Conservation (phyloP, 1,140 invertebrate genomes). For the Zaprionus inermis region DNA sequence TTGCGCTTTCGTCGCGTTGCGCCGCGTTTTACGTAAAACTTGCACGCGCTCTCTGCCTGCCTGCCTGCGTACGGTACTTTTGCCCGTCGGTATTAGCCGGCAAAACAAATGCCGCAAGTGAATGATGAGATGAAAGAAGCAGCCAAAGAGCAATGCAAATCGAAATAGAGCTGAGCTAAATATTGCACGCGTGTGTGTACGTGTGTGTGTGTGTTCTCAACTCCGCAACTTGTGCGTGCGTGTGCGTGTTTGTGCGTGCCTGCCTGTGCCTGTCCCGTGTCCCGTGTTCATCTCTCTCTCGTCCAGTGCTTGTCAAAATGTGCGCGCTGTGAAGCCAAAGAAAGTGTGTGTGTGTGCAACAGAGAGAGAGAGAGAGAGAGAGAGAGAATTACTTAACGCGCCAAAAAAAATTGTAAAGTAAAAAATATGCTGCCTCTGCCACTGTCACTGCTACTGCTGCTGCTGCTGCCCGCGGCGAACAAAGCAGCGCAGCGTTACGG, state of each 20-base stretch:
- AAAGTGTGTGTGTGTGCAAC: constrained; percentile 1
- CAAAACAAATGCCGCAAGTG: constrained; percentile 33
- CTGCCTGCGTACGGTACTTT: constrained; percentile 29
- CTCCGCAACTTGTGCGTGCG: not conserved
- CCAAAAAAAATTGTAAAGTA: not conserved
- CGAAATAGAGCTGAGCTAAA: constrained; percentile 7
- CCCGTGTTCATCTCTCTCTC: constrained; percentile 13
- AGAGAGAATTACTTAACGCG: constrained; percentile 19
- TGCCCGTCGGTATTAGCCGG: constrained; percentile 26
- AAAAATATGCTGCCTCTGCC: constrained; percentile 16
- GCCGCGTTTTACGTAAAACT: constrained; percentile 66
- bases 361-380: constrained; percentile 7
- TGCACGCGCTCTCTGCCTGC: not conserved
- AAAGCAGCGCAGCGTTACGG: constrained; percentile 57
- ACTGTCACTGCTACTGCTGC: constrained; percentile 19
- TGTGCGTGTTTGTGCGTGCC: constrained; percentile 14
- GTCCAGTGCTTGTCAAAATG: constrained; percentile 19
- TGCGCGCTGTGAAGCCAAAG: constrained; percentile 22
- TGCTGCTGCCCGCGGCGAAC: constrained; percentile 29
- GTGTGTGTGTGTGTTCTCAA: not conserved
- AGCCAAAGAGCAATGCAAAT: constrained; percentile 25
- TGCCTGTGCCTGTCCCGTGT: constrained; percentile 12
- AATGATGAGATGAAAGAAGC: constrained; percentile 13
- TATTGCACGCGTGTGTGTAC: not conserved
- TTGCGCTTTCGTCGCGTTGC: constrained; percentile 1